Evolutionary conservation across 2,113 vertebrate species (phyloP).

Genomic region (Coracopsis vasa): DNA sequence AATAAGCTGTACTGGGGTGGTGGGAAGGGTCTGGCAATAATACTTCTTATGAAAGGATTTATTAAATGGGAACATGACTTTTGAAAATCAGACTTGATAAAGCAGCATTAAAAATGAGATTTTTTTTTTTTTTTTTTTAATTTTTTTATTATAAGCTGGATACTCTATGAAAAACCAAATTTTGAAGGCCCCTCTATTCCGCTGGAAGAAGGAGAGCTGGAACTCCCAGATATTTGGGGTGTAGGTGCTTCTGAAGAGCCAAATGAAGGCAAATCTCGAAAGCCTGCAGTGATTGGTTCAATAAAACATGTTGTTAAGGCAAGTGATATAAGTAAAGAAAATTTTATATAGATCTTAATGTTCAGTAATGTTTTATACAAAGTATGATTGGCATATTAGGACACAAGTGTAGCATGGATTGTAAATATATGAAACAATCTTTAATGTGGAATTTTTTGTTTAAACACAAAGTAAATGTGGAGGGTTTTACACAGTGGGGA

Average conservation of each 20-base stretch:
- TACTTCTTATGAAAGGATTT: neutral
- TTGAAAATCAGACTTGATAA: neutral
- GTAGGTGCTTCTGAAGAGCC: conserved; percentile 68
- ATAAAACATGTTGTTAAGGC: conserved; percentile 89
- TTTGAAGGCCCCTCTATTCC: conserved; percentile 89
- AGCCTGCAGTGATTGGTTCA: conserved; percentile 88
- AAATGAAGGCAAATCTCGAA: conserved; percentile 48
- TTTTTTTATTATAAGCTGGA: conserved; percentile 86
- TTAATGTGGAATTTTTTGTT: neutral
- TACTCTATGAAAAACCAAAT: conserved; percentile 92
- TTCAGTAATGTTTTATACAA: neutral
- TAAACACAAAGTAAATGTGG: neutral
- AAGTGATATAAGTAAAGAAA: conserved; percentile 46
- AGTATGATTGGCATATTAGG: neutral
- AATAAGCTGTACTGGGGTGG: neutral
- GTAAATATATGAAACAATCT: neutral
- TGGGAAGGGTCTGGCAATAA: neutral
- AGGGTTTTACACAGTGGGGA: neutral
- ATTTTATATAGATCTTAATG: neutral
- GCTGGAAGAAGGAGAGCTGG: conserved; percentile 89
- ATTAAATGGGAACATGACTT: neutral
- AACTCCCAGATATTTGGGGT: conserved; percentile 86
- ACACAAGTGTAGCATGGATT: neutral
- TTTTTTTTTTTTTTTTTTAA: neutral
- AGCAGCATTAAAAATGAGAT: neutral